Conservation (phyloP, 1,140 invertebrate genomes). For the Drosophila tani region DNA sequence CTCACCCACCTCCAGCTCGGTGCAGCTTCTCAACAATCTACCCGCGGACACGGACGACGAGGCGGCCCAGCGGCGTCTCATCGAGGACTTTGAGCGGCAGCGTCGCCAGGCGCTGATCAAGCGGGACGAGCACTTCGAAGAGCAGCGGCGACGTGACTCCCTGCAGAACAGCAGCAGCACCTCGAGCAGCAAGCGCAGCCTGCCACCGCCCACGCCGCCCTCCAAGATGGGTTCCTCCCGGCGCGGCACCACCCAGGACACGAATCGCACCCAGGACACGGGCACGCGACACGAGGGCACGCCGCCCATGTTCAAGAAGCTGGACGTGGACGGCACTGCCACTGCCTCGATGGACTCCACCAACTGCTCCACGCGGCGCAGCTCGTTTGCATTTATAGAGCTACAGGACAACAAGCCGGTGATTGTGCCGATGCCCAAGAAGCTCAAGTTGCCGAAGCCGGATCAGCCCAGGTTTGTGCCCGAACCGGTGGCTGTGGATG, state of each 20-base stretch:
- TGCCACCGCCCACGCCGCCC: constrained; percentile 60
- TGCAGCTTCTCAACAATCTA: constrained; percentile 72
- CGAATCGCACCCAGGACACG: constrained; percentile 42
- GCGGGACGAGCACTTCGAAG: constrained; percentile 74
- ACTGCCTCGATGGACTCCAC: constrained; percentile 59
- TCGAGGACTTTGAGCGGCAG: constrained; percentile 75
- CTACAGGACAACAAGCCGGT: constrained; percentile 77
- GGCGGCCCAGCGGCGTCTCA: constrained; percentile 57
- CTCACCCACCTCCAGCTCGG: constrained; percentile 63
- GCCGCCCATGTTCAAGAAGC: constrained; percentile 78
- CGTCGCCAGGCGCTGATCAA: constrained; percentile 69
- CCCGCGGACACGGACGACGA: constrained; percentile 47
- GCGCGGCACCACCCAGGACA: constrained; percentile 61
- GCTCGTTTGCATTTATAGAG: constrained; percentile 84
- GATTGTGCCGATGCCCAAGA: constrained; percentile 78
- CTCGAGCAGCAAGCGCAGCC: constrained; percentile 62
- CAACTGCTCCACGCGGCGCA: constrained; percentile 70
- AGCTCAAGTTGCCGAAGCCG: constrained; percentile 67
- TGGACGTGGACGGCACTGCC: constrained; percentile 57
- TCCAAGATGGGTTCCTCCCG: constrained; percentile 9
- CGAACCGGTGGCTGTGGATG: constrained; percentile 41
- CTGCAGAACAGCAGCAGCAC: constrained; percentile 72
- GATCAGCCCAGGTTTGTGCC: constrained; percentile 58
- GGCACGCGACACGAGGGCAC: constrained; percentile 51
- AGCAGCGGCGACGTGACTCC: constrained; percentile 63